phyloP scores from a whole-genome alignment of 2,797 vertebrate species.

The Nyctibius grandis region DNA sequence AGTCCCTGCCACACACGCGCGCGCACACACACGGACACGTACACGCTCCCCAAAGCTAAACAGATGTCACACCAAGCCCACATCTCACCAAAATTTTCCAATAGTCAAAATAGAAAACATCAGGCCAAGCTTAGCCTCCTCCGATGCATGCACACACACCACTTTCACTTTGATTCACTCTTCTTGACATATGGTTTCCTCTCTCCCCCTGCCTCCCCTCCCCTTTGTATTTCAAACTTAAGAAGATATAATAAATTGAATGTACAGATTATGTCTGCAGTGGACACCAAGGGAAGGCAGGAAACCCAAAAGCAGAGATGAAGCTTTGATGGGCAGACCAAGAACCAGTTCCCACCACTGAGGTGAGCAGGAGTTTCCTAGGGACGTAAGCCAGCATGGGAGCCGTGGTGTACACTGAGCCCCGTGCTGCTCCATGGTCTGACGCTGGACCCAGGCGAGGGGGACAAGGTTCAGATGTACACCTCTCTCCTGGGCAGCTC shows the following conservation, averaged over 20 bases:
- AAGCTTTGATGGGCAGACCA: not conserved
- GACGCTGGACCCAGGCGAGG: fast-evolving
- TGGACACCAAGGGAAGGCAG: not conserved
- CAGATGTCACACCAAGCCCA: not conserved
- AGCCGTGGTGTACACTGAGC: not conserved
- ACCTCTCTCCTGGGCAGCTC: not conserved
- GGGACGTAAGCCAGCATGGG: not conserved
- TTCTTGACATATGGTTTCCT: not conserved
- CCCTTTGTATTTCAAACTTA: not conserved
- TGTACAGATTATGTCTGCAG: not conserved
- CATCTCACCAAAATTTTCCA: not conserved
- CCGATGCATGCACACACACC: not conserved
- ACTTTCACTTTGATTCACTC: slow-evolving; percentile 10
- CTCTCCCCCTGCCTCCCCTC: not conserved
- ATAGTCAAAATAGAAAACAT: slow-evolving; percentile 2
- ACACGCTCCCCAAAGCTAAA: not conserved
- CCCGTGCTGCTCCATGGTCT: fast-evolving
- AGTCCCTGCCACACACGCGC: not conserved
- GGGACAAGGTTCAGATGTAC: not conserved
- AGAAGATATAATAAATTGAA: not conserved
- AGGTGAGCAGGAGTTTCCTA: not conserved
- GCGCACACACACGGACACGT: not conserved
- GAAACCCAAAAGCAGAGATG: not conserved
- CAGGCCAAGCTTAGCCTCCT: not conserved
- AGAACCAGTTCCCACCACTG: not conserved